Evolutionary conservation across 1,140 invertebrate species (phyloP), one percentile per base, ranked within the genome.

Genomic region (Olivierus martensii): DNA sequence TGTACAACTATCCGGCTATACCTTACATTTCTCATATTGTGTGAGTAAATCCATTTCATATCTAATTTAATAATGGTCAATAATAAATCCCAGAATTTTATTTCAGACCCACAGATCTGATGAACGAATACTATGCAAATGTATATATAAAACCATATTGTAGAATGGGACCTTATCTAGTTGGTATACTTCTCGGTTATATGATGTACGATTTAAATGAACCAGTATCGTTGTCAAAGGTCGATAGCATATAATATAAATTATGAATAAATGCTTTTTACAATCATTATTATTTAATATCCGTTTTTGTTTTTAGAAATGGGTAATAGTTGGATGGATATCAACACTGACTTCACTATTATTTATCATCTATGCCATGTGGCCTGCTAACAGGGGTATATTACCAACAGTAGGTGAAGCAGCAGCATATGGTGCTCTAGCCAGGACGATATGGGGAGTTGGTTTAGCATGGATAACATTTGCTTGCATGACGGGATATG

Each of bases 381-480:
- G 53, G 41, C 59, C 56, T 2, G 62, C 63, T 6, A 62, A 62
- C 37, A 53, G 58, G 35, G 63, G 63, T 1, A 48, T 45, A 19
- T 15, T 60, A n/a, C 63, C 61, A 2, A 34, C 47, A 3, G 39
- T 49, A 12, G 39, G 39, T 3, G 47, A 57, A 22, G 53, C 80
- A 1, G 84, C 87, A 11, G 75, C 82, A 3, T 92, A 91, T 67
- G 84, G 81, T 59, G 81, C 86, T 1, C 68, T 89, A 11, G 87
- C 84, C 51, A 83, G 91, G 65, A 83, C 82, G 44, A 76, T 82
- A 14, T 93, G 87, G 85, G 83, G 86, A 9, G 59, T 87, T 6
- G 78, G 79, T 17, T 66, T 92, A 14, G 76, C 82, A 0, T 94
- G 88, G 88, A 80, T 91, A 57, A 82, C 88, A 9, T 76, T 91